These are phyloP conservation scores for Baryphthengus martii DNA, from an alignment of 2,113 vertebrate species.

Conservation along the genomic window DNA sequence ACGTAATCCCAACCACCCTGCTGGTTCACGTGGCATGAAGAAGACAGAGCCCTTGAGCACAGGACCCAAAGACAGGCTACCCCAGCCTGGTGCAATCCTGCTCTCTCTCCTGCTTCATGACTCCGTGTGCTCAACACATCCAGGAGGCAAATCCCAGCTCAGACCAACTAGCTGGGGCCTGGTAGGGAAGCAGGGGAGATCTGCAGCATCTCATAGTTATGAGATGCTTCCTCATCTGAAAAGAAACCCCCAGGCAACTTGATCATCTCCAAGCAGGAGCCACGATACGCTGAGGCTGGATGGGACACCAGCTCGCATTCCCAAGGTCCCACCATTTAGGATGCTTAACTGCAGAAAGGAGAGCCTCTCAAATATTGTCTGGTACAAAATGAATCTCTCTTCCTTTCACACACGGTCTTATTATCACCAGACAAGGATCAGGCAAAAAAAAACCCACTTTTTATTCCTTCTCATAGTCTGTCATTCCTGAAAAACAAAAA, in stretches of 20 bases:
- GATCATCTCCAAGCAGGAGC: background rate
- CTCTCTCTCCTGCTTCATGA: background rate
- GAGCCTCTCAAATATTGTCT: background rate
- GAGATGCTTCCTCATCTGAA: background rate
- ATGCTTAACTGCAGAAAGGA: background rate
- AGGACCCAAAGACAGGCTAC: background rate
- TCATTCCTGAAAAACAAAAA: background rate
- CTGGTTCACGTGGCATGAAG: background rate
- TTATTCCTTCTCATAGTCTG: background rate
- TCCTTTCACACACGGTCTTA: background rate
- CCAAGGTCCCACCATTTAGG: background rate
- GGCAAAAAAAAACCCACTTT: background rate
- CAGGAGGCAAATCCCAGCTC: background rate
- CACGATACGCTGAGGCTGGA: background rate
- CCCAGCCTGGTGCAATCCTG: background rate
- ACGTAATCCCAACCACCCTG: background rate
- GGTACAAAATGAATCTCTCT: background rate
- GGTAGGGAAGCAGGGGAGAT: background rate
- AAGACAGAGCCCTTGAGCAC: background rate
- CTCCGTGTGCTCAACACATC: rapidly evolving
- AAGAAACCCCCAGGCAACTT: background rate
- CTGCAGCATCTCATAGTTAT: background rate
- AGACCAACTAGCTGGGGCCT: rapidly evolving
- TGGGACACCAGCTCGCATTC: background rate
- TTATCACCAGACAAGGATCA: background rate